Evolutionary conservation across 2,888 invertebrate species (phyloP).

Genomic region (Clivina fossor): DNA sequence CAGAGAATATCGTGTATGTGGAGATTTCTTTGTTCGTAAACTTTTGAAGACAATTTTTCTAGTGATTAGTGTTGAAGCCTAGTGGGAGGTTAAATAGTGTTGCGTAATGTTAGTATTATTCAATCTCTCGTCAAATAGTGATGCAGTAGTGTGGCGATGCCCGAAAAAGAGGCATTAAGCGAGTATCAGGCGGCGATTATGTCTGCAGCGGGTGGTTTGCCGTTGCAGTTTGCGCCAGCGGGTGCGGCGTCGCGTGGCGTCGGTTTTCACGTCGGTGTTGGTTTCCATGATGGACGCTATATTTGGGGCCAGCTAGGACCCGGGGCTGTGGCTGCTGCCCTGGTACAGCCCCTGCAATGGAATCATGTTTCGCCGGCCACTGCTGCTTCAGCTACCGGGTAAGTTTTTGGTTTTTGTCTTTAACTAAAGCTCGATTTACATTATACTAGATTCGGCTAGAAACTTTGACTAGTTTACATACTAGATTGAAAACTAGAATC

Average conservation of each 20-base stretch:
- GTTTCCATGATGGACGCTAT: slow-evolving; percentile 54
- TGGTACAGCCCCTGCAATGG: slow-evolving; percentile 16
- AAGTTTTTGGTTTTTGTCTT: no score
- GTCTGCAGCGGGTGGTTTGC: slow-evolving; percentile 53
- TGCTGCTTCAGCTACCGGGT: slow-evolving; percentile 32
- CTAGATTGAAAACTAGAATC: no score
- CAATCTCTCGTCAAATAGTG: no score
- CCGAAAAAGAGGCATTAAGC: slow-evolving; percentile 51
- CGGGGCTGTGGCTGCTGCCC: slow-evolving; percentile 23
- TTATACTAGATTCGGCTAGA: no score
- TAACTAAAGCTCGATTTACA: no score
- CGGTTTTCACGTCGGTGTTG: slow-evolving; percentile 56
- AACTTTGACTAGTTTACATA: no score
- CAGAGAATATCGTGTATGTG: no score
- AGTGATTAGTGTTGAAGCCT: slow-evolving; percentile 7
- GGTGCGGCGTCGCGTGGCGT: no score
- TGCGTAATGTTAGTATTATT: no score
- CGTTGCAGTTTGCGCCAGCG: slow-evolving; percentile 53
- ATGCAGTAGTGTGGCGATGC: slow-evolving; percentile 52
- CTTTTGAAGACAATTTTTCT: no score
- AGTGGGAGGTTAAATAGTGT: no score
- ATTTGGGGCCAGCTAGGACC: slow-evolving; percentile 52
- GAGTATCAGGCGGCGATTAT: slow-evolving; percentile 49
- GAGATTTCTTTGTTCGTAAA: no score
- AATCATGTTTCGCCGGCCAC: slow-evolving; percentile 18